phyloP scores from a whole-genome alignment of 2,888 invertebrate genomes.

The Dicranocentrus wangi region DNA sequence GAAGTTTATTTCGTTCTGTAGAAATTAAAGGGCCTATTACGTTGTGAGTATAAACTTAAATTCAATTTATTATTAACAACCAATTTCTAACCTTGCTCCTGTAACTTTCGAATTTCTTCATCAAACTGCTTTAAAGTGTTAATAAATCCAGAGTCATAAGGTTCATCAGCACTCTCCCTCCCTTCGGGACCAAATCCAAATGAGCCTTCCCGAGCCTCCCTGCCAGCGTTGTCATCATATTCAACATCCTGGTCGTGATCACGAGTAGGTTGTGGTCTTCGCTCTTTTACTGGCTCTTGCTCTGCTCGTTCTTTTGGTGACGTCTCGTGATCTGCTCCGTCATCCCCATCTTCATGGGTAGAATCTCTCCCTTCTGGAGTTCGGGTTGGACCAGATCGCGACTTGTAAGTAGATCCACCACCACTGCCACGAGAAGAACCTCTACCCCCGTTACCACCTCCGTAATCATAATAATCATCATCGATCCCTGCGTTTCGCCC shows the following conservation, averaged over 20 bases:
- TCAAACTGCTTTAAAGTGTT: slow-evolving; percentile 56
- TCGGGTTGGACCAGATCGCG: background rate
- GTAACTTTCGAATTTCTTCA: slow-evolving; percentile 53
- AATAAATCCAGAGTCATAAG: slow-evolving; percentile 37
- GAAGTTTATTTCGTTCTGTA: slow-evolving; percentile 34
- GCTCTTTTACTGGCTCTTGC: background rate
- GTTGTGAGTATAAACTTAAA: no score
- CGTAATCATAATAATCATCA: slow-evolving; percentile 13
- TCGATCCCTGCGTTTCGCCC: slow-evolving; percentile 1
- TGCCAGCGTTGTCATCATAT: background rate
- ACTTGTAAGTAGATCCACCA: background rate
- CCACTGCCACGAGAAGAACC: background rate
- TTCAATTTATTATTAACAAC: no score
- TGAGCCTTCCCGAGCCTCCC: background rate
- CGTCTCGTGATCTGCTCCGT: slow-evolving; percentile 23
- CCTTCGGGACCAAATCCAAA: slow-evolving; percentile 9
- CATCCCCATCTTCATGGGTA: slow-evolving; percentile 10
- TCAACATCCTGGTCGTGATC: background rate
- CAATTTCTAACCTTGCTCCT: slow-evolving; percentile 43
- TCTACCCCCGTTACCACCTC: slow-evolving; percentile 17
- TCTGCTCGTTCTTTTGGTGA: background rate
- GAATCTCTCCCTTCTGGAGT: slow-evolving; percentile 9
- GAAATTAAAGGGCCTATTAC: background rate
- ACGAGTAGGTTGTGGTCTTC: background rate
- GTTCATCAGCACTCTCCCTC: background rate